Evolutionary conservation across 1,140 invertebrate genomes (phyloP).

Genomic region (Drosophila insularis): DNA sequence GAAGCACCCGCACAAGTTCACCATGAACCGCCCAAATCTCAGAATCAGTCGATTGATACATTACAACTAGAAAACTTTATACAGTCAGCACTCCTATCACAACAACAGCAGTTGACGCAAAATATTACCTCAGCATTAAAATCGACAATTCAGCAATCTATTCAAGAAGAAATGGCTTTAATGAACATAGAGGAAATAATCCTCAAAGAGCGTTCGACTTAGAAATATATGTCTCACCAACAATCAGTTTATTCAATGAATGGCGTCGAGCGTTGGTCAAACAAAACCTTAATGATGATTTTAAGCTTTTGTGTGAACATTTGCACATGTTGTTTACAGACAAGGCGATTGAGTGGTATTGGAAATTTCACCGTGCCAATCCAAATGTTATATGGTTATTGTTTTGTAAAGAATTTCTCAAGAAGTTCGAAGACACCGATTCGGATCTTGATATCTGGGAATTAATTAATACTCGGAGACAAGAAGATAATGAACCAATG

Average conservation of each 20-base stretch:
- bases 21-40: too few species aligned
- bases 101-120: constrained; percentile 1
- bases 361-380: constrained; percentile 13
- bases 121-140: neutral
- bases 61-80: neutral
- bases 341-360: constrained; percentile 23
- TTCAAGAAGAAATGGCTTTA: neutral
- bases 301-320: constrained; percentile 10
- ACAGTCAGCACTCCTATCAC: neutral
- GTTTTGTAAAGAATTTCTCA: constrained; percentile 17
- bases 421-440: constrained; percentile 5
- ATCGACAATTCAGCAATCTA: neutral
- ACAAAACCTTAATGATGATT: neutral
- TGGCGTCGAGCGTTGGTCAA: too few species aligned
- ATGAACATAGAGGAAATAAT: neutral
- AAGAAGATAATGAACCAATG: constrained; percentile 5
- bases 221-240: too few species aligned
- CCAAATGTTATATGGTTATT: neutral
- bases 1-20: too few species aligned
- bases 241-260: too few species aligned
- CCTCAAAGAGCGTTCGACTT: neutral
- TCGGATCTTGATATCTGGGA: neutral
- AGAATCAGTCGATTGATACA: neutral
- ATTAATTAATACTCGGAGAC: neutral
- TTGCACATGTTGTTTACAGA: constrained; percentile 13